These are phyloP conservation scores for Alligator mississippiensis DNA, from an alignment of 2,113 vertebrate genomes.

Conservation along the genomic window DNA sequence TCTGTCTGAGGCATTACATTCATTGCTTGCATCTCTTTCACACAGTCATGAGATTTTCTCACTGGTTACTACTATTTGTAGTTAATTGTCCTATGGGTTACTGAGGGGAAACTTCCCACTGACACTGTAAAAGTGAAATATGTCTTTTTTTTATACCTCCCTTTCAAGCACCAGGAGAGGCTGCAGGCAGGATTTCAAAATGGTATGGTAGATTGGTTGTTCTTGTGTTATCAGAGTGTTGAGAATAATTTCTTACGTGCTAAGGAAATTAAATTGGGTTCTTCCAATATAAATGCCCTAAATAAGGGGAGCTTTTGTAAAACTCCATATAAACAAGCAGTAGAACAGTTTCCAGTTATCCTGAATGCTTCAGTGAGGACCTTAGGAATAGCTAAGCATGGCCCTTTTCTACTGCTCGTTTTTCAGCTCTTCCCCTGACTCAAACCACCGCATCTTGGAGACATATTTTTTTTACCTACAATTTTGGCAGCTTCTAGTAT, in stretches of 20 bases:
- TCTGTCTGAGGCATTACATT: not conserved
- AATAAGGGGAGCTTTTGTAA: not conserved
- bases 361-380: not conserved
- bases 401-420: not conserved
- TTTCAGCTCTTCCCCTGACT: not conserved
- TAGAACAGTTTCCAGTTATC: not conserved
- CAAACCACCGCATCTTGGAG: not conserved
- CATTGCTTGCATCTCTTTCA: not conserved
- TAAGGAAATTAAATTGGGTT: not conserved
- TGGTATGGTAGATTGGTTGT: not conserved
- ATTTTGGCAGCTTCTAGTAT: not conserved
- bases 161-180: not conserved
- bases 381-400: not conserved
- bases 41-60: not conserved
- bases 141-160: not conserved
- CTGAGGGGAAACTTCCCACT: not conserved
- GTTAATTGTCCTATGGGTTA: not conserved
- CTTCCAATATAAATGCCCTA: not conserved
- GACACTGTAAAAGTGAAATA: not conserved
- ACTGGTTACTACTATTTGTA: not conserved
- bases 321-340: not conserved
- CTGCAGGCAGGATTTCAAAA: not conserved
- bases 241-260: too few species aligned
- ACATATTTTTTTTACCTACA: not conserved
- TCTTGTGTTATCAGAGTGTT: not conserved